Evolutionary conservation across 2,888 invertebrate species (phyloP), one percentile per base, ranked within the genome.

Genomic region (Orchestes rusci): DNA sequence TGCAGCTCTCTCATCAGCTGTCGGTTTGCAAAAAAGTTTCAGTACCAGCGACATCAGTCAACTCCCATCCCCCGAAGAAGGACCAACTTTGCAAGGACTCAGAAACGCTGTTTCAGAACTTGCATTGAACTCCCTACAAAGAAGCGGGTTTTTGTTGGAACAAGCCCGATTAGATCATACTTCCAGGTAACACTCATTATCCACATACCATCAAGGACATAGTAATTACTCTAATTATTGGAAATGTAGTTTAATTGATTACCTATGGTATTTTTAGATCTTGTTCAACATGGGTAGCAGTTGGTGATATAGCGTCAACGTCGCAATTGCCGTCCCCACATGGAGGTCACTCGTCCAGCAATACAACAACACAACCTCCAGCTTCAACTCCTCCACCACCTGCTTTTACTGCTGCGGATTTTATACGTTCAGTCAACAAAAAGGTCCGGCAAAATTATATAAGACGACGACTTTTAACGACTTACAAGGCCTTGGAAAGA

Each of bases 221-320:
- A n/a, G n/a, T n/a, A n/a, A n/a, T n/a, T n/a, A n/a, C n/a, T n/a
- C n/a, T n/a, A n/a, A n/a, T n/a, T n/a, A n/a, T n/a, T n/a, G n/a
- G n/a, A n/a, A n/a, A n/a, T n/a, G n/a, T n/a, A n/a, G n/a, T n/a
- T n/a, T n/a, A n/a, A n/a, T n/a, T n/a, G n/a, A n/a, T n/a, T n/a
- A n/a, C n/a, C n/a, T n/a, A n/a, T n/a, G n/a, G n/a, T n/a, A n/a
- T n/a, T 41, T 44, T 75, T 7, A 73, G 89, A 3, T 87, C 87
- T 0, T 87, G 88, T 67, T 86, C 86, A 52, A 89, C 88, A 0
- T 89, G 89, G 88, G 89, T 88, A 1, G 88, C 82, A 53, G 87
- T 88, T 2, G 89, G 89, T 0, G 82, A 83, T 60, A 71, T 80
- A 17, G 76, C 77, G 1, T 78, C 79, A 39, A 85, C 85, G 0